A percentile compares a stretch with the other conserved stretches of the same genome.
Conservation (phyloP, 2,797 vertebrate genomes). For the Mastacembelus armatus region DNA sequence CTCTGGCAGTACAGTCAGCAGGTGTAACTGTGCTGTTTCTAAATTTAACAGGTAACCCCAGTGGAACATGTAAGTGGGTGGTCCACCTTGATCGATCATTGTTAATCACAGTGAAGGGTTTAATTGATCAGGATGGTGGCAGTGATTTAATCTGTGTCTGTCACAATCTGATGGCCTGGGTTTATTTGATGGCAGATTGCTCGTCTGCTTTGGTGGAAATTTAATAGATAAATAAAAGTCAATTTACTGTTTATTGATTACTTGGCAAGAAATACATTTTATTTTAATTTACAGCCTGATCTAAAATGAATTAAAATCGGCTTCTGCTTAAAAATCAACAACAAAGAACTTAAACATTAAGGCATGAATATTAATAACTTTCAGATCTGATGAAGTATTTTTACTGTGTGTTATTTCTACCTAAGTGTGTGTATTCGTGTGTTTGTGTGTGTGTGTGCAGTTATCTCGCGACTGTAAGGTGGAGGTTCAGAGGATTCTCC, state of each 20-base stretch:
- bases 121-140: background rate
- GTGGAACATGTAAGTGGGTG: conserved; percentile 47
- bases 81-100: background rate
- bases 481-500: conserved; percentile 96
- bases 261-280: no score
- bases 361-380: no score
- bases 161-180: background rate
- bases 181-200: no score
- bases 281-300: no score
- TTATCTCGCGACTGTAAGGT: conserved; percentile 95
- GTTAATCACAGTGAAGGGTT: conserved; percentile 42
- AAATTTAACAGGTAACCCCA: conserved; percentile 51
- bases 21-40: conserved; percentile 72
- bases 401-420: background rate
- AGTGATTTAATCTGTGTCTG: background rate
- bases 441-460: conserved; percentile 72
- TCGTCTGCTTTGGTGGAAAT: no score
- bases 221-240: no score
- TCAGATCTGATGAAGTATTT: background rate
- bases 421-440: no score
- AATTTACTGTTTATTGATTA: no score
- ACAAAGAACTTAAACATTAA: no score
- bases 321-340: no score
- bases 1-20: conserved; percentile 85
- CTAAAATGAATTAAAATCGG: no score